Evolutionary conservation across 30 jellyfish, hydroid and myxozoan species (phyloP).

Genomic region (Aurelia aurita complex sp. Pacific): DNA sequence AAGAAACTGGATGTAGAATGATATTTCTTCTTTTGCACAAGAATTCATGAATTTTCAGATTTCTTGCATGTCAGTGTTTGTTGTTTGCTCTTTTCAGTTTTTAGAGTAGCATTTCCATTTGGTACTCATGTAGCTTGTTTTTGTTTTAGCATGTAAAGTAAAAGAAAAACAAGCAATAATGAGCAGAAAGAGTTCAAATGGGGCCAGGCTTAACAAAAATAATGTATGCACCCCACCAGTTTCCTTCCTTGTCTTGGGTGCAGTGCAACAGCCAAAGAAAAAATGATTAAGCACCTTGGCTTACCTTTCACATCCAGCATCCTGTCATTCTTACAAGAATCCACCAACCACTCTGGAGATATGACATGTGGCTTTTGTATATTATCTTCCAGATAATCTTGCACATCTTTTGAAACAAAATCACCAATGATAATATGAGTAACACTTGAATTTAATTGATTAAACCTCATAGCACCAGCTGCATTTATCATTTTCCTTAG

Average conservation of each 20-base stretch:
- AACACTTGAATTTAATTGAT: conserved; percentile 45
- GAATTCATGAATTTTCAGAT: too few relatives aligned
- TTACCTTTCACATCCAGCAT: conserved; percentile 79
- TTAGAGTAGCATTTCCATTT: too few relatives aligned
- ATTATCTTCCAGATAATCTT: conserved; percentile 22
- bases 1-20: too few relatives aligned
- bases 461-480: conserved; percentile 91
- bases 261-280: background rate
- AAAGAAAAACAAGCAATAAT: too few relatives aligned
- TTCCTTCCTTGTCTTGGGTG: background rate
- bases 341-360: conserved; percentile 85
- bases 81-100: too few relatives aligned
- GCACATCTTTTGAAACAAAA: conserved; percentile 27
- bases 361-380: conserved; percentile 86
- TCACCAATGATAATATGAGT: conserved; percentile 89
- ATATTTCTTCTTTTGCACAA: too few relatives aligned
- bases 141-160: too few relatives aligned
- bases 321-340: conserved; percentile 66
- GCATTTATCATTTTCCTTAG: conserved; percentile 71
- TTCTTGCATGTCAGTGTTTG: too few relatives aligned
- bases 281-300: background rate
- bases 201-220: too few relatives aligned
- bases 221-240: too few relatives aligned
- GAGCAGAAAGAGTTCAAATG: too few relatives aligned
- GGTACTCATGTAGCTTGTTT: too few relatives aligned